phyloP scores from a whole-genome alignment of 2,888 invertebrate species.

The Cephonodes hylas region DNA sequence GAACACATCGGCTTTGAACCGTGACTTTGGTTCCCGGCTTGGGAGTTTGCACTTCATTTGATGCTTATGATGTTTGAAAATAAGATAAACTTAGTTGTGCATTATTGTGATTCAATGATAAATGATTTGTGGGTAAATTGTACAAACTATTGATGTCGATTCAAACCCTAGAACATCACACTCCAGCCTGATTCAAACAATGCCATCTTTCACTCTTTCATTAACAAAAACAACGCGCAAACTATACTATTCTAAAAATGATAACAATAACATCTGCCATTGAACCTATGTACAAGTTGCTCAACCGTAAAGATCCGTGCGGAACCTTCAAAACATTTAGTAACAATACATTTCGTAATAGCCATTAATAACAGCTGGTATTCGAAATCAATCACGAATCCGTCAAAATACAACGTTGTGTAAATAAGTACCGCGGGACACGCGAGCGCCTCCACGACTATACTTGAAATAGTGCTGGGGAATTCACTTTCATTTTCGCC shows the following conservation, averaged over 20 bases:
- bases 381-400: constrained; percentile 3
- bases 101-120: too few relatives aligned
- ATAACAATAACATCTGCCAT: not conserved
- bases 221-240: too few relatives aligned
- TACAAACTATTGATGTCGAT: too few relatives aligned
- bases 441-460: not conserved
- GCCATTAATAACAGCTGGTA: not conserved
- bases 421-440: not conserved
- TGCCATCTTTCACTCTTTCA: too few relatives aligned
- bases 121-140: too few relatives aligned
- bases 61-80: too few relatives aligned
- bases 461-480: not conserved
- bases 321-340: not conserved
- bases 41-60: too few relatives aligned
- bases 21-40: too few relatives aligned
- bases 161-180: too few relatives aligned
- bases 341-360: not conserved
- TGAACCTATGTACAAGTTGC: not conserved
- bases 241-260: not conserved
- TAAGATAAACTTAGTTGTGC: too few relatives aligned
- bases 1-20: not conserved
- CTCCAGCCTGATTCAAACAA: too few relatives aligned
- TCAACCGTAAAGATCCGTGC: not conserved
- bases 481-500: not conserved
- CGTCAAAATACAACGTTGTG: not conserved